Base-by-base conservation (phyloP, 64 coral and sea anemone species). In the Cladopsammia gracilis region DNA sequence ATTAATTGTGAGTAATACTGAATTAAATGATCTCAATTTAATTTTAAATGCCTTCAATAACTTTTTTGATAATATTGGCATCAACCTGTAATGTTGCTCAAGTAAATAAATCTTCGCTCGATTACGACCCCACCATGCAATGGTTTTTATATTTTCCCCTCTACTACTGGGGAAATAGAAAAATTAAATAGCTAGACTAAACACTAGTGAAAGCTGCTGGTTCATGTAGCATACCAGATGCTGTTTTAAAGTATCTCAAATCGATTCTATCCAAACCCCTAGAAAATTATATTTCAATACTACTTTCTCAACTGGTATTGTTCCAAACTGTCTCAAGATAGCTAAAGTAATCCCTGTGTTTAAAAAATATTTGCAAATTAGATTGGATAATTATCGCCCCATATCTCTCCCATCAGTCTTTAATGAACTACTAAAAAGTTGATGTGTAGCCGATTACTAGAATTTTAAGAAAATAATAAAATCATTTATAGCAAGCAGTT, bases 301-400 rank as follows among this genome's bases (percentile, higher is more conserved):
- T 42, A 50, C 45, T 11, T 77, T 77, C 20, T 77, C 75, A 51
- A 77, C 75, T 77, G 75, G 46, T 16, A 51, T 22, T 77, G 75
- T 77, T 42, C 75, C 48, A 19, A 23, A 48, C 50, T 7, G 50
- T 51, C 50, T 77, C 23, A 77, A 77, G 50, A 48, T 77, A 77
- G 75, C 75, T 53, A 77, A 77, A 48, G 45, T 77, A 13, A 77
- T 53, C 45, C 75, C 75, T 50, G 78, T 82, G 11, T 82, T 60
- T 44, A 82, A 82, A 82, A 60, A 58, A 14, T 16, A 20, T 2
- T 7, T 19, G 4, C 25, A 25, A 82, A 82, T 3, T 25, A n/a
- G n/a, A 16, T 24, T 82, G 16, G 20, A 19, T 20, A 82, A 82
- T 60, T 82, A 82, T 23, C 51, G 78, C 16, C 78, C 78, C 3